Percentiles rank a stretch among this genome's conserved stretches.
Evolutionary conservation across 2,113 vertebrate species (phyloP).

Genomic region (Dipodomys stephensi): DNA sequence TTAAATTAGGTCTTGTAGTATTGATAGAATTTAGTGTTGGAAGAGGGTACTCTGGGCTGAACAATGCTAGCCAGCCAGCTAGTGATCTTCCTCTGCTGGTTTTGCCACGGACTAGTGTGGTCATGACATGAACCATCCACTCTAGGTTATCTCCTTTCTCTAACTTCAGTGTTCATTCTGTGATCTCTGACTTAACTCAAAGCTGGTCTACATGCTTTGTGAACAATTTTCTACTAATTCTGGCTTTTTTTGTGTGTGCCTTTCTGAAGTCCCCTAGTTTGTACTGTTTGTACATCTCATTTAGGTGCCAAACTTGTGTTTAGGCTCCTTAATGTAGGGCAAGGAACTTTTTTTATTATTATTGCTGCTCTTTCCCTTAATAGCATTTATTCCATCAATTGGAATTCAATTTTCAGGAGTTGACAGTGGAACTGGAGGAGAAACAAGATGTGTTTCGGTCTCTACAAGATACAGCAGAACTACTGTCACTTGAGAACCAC

Average conservation of each 20-base stretch:
- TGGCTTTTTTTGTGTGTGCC: slow-evolving; percentile 23
- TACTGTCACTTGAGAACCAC: slow-evolving; percentile 95
- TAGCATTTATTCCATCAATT: not conserved
- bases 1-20: not conserved
- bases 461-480: slow-evolving; percentile 94
- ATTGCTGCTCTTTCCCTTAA: not conserved
- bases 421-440: slow-evolving; percentile 93
- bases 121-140: not conserved
- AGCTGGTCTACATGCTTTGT: not conserved
- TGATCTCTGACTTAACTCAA: not conserved
- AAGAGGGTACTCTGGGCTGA: not conserved
- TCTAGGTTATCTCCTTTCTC: not conserved
- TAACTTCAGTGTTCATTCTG: not conserved
- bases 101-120: not conserved
- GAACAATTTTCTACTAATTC: slow-evolving; percentile 23
- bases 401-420: slow-evolving; percentile 87
- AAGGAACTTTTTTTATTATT: slow-evolving; percentile 15
- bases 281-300: not conserved
- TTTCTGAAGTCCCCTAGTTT: slow-evolving; percentile 18
- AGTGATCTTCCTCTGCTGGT: not conserved
- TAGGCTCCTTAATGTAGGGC: not conserved
- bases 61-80: not conserved
- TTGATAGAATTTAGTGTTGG: slow-evolving; percentile 1
- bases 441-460: slow-evolving; percentile 94
- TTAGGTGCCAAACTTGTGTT: slow-evolving; percentile 9